phyloP scores from a whole-genome alignment of 53 echinoderm and acorn worm species.

The Hippasteria phrygiana region DNA sequence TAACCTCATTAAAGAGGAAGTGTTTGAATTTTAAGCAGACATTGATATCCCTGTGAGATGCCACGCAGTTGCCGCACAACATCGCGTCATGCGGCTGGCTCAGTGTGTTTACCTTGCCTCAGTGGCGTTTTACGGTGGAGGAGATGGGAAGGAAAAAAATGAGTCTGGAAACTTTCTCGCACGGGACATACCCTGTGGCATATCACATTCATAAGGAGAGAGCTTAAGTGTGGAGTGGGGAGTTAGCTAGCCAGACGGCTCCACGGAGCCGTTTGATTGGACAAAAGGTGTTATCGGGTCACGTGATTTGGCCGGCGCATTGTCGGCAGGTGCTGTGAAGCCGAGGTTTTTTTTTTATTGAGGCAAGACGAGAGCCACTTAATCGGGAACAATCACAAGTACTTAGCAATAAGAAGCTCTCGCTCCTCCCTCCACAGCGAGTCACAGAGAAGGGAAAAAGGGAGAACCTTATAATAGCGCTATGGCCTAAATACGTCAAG shows the following conservation, averaged over 20 bases:
- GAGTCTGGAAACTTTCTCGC: slow-evolving; percentile 1
- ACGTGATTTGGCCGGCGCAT: slow-evolving; percentile 16
- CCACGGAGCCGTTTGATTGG: slow-evolving; percentile 28
- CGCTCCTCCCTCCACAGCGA: slow-evolving; percentile 19
- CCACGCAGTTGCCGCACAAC: neutral
- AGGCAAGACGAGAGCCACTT: slow-evolving; percentile 23
- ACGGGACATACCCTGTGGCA: slow-evolving; percentile 17
- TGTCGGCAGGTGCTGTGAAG: slow-evolving; percentile 12
- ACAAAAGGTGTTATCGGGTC: slow-evolving; percentile 46
- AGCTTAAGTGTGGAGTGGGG: neutral
- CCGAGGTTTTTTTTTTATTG: neutral
- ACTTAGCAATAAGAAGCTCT: slow-evolving; percentile 13
- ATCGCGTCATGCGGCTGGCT: neutral
- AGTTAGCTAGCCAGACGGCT: neutral
- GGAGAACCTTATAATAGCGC: neutral
- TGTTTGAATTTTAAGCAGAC: slow-evolving; percentile 54
- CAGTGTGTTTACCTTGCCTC: neutral
- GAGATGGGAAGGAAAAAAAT: neutral
- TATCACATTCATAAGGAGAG: neutral
- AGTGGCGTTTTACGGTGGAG: neutral
- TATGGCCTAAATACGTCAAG: slow-evolving; percentile 61
- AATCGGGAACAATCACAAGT: slow-evolving; percentile 57
- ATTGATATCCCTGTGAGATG: slow-evolving; percentile 29
- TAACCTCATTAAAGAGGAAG: slow-evolving; percentile 15
- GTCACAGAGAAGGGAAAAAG: neutral